phyloP scores from a whole-genome alignment of 2,888 invertebrate genomes.

The Leucophenga maculata region DNA sequence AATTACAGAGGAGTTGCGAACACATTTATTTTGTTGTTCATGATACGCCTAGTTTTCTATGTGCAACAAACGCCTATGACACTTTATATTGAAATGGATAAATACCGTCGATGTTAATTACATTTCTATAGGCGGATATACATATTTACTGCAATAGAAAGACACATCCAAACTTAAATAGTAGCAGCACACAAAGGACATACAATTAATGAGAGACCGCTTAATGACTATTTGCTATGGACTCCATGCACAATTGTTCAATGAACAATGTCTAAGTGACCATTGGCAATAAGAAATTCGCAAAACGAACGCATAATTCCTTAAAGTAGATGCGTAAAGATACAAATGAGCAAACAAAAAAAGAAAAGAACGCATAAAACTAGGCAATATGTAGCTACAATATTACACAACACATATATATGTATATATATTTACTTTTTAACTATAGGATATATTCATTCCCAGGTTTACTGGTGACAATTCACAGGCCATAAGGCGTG shows the following conservation, averaged over 20 bases:
- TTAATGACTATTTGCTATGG: neutral
- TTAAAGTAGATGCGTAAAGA: neutral
- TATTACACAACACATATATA: too few relatives aligned
- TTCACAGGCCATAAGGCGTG: too few relatives aligned
- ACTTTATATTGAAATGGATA: too few relatives aligned
- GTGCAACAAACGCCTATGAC: too few relatives aligned
- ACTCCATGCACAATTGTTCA: neutral
- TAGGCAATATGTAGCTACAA: neutral
- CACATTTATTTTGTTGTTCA: too few relatives aligned
- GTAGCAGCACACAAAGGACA: neutral
- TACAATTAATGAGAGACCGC: neutral
- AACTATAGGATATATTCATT: too few relatives aligned
- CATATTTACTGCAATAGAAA: too few relatives aligned
- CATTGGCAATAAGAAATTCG: neutral
- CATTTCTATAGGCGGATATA: too few relatives aligned
- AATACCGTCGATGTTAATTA: too few relatives aligned
- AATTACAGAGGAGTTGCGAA: too few relatives aligned
- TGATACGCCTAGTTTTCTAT: too few relatives aligned
- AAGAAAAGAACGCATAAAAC: conserved; percentile 2
- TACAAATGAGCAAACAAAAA: neutral
- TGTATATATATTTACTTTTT: neutral
- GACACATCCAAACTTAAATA: neutral
- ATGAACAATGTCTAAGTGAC: neutral
- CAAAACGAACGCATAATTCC: neutral
- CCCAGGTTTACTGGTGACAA: too few relatives aligned